Base-by-base conservation (phyloP, 2,888 invertebrate species). In the Acrocera orbiculus region DNA sequence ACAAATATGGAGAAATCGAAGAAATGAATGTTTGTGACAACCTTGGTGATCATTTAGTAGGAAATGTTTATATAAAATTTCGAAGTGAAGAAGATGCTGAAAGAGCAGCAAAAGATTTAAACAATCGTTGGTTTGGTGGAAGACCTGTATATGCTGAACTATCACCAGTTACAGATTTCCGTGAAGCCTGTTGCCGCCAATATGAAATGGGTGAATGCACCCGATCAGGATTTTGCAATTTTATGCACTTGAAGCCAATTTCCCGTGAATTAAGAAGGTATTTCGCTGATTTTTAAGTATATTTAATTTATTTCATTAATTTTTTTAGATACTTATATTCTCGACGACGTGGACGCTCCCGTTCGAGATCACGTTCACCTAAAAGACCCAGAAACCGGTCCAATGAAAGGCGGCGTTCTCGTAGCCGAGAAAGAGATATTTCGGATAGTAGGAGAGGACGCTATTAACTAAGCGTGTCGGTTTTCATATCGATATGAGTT, bases 21-120 rank as follows among this genome's bases (percentile, higher is more conserved):
- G 98, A 99, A 63, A 96, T 98, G 93, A 98, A 98, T 64, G 95
- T 99, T 3, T 99, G 98, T 63, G 98, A 98, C 62, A 99, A 99
- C 62, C 73, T 98, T 40, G 95, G 95, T 4, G 95, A 96, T 58
- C 96, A 96, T 56, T 69, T 98, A 44, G 95, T 98, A 25, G 98
- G 98, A 36, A 98, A 98, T 69, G 96, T 98, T 34, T 98, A 98
- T 60, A 92, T 98, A 42, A 98, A 96, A 70, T 96, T 95, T 56
- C 80, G 92, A 13, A 75, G 85, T 44, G 98, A 98, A 61, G 96
- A 96, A 54, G 96, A 96, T 60, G 98, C 98, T 0, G 96, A 98
- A 55, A 85, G 89, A 52, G 95, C 95, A 5, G 93, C 93, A 1
- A 85, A 81, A 49, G 95, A 95, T 58, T 66, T 98, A 42, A 98